A percentile compares a stretch with the other conserved stretches of the same genome.
These are phyloP conservation scores for Acanthopagrus latus DNA, from an alignment of 2,797 vertebrate species.

Conservation along the genomic window DNA sequence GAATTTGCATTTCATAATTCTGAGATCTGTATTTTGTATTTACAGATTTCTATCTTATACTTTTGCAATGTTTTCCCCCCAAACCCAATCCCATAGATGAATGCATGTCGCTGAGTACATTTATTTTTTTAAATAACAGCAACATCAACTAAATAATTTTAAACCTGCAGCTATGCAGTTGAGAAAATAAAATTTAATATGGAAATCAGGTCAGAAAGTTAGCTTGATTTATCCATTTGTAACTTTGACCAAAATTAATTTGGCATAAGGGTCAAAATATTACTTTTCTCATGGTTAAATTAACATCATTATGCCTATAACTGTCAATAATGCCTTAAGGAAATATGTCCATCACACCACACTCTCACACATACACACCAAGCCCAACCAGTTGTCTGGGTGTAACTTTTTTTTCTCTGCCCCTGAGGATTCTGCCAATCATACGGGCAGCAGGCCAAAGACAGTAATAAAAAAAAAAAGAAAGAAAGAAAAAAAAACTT, in stretches of 20 bases:
- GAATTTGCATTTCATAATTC: too few relatives aligned
- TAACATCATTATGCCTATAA: conserved; percentile 50
- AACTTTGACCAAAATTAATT: conserved; percentile 32
- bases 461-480: conserved; percentile 14
- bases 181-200: neutral
- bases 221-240: neutral
- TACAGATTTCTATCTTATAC: too few relatives aligned
- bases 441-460: conserved; percentile 46
- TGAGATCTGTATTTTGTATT: too few relatives aligned
- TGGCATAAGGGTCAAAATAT: conserved; percentile 21
- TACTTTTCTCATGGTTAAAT: conserved; percentile 36
- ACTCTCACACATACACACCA: conserved; percentile 20
- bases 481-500: neutral
- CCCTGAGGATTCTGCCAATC: conserved; percentile 76
- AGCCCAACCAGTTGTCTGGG: conserved; percentile 32
- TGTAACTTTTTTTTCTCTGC: conserved; percentile 51
- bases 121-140: neutral
- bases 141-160: neutral
- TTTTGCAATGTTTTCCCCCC: too few relatives aligned
- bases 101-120: neutral
- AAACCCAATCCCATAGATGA: too few relatives aligned
- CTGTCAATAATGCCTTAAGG: conserved; percentile 72
- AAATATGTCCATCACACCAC: conserved; percentile 64
- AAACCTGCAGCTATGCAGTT: neutral
- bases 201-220: conserved; percentile 4